phyloP scores from a whole-genome alignment of 2,797 vertebrate genomes.

The Choloepus didactylus region DNA sequence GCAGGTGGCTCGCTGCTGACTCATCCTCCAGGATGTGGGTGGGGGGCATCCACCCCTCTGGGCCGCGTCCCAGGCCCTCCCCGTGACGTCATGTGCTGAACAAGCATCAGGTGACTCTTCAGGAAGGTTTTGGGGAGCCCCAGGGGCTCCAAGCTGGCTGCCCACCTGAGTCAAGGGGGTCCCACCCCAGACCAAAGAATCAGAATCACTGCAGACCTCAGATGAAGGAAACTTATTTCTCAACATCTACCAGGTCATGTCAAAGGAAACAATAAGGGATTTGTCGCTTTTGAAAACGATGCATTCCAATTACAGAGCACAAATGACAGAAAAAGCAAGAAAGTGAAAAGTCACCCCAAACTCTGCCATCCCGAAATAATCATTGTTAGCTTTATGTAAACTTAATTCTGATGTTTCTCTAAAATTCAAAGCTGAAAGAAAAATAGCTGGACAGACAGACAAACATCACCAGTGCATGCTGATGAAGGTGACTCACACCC shows the following conservation, averaged over 20 bases:
- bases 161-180: accelerated
- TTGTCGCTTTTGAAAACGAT: background rate
- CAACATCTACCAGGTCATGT: background rate
- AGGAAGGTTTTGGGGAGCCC: background rate
- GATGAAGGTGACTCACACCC: background rate
- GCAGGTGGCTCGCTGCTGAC: background rate
- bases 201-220: background rate
- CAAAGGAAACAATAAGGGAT: background rate
- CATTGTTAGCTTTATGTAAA: background rate
- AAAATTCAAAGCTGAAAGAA: background rate
- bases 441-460: background rate
- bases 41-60: too few species aligned
- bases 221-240: background rate
- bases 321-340: background rate
- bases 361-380: background rate
- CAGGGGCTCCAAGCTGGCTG: background rate
- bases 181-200: background rate
- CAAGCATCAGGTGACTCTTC: background rate
- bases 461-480: background rate
- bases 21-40: background rate
- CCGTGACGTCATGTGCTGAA: background rate
- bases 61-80: too few species aligned
- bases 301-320: background rate
- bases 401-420: background rate
- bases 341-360: background rate